These are phyloP conservation scores for Calypte anna DNA, from an alignment of 2,113 vertebrate species.

Conservation along the genomic window DNA sequence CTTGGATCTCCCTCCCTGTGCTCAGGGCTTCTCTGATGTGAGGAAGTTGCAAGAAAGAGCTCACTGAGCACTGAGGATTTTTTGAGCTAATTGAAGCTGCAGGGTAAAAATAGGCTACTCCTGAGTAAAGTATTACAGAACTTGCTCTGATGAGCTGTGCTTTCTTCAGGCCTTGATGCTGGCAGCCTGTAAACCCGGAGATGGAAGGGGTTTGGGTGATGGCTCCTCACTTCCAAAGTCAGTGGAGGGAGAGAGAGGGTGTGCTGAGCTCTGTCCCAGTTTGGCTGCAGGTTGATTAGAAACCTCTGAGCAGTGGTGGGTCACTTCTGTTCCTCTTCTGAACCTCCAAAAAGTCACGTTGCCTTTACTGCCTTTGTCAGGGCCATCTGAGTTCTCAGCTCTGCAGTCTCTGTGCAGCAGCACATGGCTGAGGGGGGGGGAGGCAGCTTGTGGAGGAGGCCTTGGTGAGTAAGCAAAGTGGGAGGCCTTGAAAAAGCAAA, in stretches of 20 bases:
- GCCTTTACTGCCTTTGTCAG: not conserved
- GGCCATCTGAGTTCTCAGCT: fast-evolving
- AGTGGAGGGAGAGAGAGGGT: not conserved
- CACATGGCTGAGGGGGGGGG: too few species aligned
- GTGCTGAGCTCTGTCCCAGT: not conserved
- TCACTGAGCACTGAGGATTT: not conserved
- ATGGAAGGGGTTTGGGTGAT: not conserved
- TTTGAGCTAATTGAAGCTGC: not conserved
- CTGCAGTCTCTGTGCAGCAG: fast-evolving
- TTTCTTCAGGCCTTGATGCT: not conserved
- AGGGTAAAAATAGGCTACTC: not conserved
- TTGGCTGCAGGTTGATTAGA: not conserved
- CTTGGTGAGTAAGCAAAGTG: not conserved
- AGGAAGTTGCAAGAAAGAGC: not conserved
- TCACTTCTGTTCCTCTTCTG: not conserved
- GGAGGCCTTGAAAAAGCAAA: not conserved
- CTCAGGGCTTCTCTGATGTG: not conserved
- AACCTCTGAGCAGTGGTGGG: not conserved
- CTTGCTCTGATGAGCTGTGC: not conserved
- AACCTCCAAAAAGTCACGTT: fast-evolving
- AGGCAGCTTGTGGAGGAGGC: not conserved
- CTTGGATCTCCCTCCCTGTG: not conserved
- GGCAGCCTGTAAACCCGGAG: not conserved
- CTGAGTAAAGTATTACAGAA: not conserved
- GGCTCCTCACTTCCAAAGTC: not conserved